Base-by-base conservation (phyloP, 2,113 vertebrate genomes). In the Misgurnus mizolepis region DNA sequence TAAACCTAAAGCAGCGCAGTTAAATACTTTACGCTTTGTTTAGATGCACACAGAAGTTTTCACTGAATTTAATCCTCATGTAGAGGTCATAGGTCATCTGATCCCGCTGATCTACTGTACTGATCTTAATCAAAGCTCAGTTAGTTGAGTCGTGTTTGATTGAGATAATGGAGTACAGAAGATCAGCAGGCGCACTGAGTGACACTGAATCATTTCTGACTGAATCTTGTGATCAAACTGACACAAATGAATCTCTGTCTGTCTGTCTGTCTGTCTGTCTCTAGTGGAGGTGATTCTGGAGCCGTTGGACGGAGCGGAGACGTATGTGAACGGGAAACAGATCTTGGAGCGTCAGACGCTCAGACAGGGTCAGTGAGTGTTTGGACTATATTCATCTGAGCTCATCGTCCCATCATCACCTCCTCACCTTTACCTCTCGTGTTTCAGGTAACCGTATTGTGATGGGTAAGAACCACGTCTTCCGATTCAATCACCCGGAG, bases 401-500 rank as follows among this genome's bases (percentile, higher is more conserved):
- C 18, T 7, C 7, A 3, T 45, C 11, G 18, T 34, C 18, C n/a
- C 10, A 18, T 58, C 18, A 7, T 58, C 47, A 18, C 14, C 45
- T 39, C 34, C 0, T 76, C 56, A 62, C 56, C 39, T 8, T 79
- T 14, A 14, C 27, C 53, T 62, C 4, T 78, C 40, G 64, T 75
- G 40, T 11, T 22, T 6, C 68, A 97, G 96, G 96, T 0, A 92
- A 94, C 89, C 94, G 96, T n/a, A 92, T 97, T 0, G 95, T 96
- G 77, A 94, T 96, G 95, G 96, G 96, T 22, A 96, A 96, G 92
- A 97, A 94, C 89, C 96, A 97, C 40, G 95, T 96, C 72, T 97
- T 97, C 81, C 89, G 96, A 9, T 97, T 97, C 84, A 97, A 95
- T 87, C 95, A 96, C 88, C 95, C 95, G 0, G 95, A 96, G 84